phyloP scores from a whole-genome alignment of 2,797 vertebrate genomes.

The Periparus ater region DNA sequence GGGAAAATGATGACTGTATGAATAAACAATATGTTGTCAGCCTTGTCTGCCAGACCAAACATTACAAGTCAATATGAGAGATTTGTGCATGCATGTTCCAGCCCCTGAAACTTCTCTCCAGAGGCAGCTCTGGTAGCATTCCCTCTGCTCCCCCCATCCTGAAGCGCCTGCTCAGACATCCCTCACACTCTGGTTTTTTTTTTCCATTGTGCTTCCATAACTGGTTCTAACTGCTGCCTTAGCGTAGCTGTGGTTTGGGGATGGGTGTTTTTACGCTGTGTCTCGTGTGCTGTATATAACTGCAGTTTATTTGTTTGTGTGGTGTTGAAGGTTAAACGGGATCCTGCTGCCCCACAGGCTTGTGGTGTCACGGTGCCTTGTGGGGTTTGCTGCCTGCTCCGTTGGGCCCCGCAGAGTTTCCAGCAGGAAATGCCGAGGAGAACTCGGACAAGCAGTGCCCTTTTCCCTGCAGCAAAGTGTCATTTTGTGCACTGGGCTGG shows the following conservation, averaged over 20 bases:
- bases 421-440: fast-evolving
- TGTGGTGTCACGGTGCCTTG: fast-evolving
- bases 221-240: neutral
- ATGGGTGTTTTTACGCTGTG: neutral
- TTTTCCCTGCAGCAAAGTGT: neutral
- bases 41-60: neutral
- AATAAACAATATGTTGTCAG: neutral
- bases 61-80: neutral
- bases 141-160: neutral
- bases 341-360: neutral
- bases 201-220: neutral
- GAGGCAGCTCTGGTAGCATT: neutral
- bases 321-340: neutral
- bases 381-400: neutral
- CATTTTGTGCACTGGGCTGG: fast-evolving
- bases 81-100: neutral
- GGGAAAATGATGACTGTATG: neutral
- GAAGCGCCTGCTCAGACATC: neutral
- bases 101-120: neutral
- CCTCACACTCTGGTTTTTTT: neutral
- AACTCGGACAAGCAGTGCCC: neutral
- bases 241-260: neutral
- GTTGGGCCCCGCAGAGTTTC: neutral
- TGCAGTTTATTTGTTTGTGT: neutral
- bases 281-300: neutral